Evolutionary conservation across 1,140 invertebrate genomes (phyloP), one percentile per base, ranked within the genome.

Genomic region (Archegozetes longisetosus): DNA sequence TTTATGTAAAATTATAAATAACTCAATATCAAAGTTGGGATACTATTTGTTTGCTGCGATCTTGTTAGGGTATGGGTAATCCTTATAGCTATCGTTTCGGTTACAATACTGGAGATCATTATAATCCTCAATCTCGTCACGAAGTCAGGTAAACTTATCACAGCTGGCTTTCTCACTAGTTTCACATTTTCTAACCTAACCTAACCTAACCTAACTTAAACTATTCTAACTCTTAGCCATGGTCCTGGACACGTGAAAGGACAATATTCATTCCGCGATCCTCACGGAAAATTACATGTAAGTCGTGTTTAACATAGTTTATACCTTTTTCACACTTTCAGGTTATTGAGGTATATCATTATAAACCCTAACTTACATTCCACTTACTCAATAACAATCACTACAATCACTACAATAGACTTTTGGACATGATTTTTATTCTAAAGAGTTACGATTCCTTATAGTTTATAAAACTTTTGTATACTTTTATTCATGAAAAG

Each of bases 1-100:
- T 40, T 40, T 6, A 40, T 40, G 17, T 40, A 6, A 40, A 40
- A 9, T 40, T 6, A 9, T 40, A 40, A 40, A 40, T 52, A 28
- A 29, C 27, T 60, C 2, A 26, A n/a, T 48, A 22, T 57, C 58
- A 49, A 17, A 56, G n/a, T n/a, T n/a, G n/a, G n/a, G n/a, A n/a
- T 62, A 60, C 32, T 64, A 67, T 62, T 64, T 51, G 61, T 62
- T 9, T 40, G n/a, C n/a, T n/a, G n/a, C n/a, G n/a, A n/a, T n/a
- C n/a, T n/a, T 70, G 68, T 22, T 64, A 80, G 86, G 85, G 3
- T 86, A 85, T 70, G 66, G 85, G 46, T 76, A 86, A 86, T 47
- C 86, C 86, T 1, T 77, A 84, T 64, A 85, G 83, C 52, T 91
- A 89, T 70, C 82, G 86, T 70, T 89, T 87, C 72, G 86, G 86